These are phyloP conservation scores for Typhlomys cinereus DNA, from an alignment of 2,113 vertebrate species.

Conservation along the genomic window DNA sequence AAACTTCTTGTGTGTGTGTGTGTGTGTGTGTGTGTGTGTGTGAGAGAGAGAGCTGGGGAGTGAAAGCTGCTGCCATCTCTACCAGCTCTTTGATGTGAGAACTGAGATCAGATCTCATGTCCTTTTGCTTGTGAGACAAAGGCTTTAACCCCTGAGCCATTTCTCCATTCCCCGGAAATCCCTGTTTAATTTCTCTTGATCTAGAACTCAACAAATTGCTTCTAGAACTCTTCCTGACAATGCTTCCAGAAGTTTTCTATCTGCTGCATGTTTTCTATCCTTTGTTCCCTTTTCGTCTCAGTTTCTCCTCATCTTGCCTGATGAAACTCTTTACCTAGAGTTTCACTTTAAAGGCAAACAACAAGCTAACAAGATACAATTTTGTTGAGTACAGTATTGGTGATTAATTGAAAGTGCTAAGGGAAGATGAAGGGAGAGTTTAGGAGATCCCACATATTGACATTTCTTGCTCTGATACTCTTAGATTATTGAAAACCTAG, in stretches of 20 bases:
- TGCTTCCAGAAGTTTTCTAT: not conserved
- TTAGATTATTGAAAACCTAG: not conserved
- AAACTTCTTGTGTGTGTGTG: too few relatives aligned
- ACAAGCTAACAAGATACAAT: not conserved
- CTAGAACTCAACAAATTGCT: not conserved
- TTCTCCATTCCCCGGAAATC: too few relatives aligned
- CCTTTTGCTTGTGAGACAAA: too few relatives aligned
- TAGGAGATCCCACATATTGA: accelerated
- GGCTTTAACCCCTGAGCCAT: too few relatives aligned
- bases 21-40: too few relatives aligned
- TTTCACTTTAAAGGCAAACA: not conserved
- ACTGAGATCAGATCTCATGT: too few relatives aligned
- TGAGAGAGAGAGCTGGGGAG: too few relatives aligned
- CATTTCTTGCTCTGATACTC: not conserved
- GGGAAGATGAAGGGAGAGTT: not conserved
- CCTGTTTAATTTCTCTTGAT: not conserved
- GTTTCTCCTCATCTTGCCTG: not conserved
- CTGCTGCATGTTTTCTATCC: not conserved
- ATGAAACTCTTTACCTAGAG: not conserved
- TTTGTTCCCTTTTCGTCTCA: not conserved
- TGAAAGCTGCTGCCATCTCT: too few relatives aligned
- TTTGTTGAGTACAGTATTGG: not conserved
- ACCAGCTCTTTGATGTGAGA: too few relatives aligned
- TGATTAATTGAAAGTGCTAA: not conserved
- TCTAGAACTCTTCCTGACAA: not conserved